Conservation (phyloP, 2,888 invertebrate genomes). For the Rhagonycha lutea region DNA sequence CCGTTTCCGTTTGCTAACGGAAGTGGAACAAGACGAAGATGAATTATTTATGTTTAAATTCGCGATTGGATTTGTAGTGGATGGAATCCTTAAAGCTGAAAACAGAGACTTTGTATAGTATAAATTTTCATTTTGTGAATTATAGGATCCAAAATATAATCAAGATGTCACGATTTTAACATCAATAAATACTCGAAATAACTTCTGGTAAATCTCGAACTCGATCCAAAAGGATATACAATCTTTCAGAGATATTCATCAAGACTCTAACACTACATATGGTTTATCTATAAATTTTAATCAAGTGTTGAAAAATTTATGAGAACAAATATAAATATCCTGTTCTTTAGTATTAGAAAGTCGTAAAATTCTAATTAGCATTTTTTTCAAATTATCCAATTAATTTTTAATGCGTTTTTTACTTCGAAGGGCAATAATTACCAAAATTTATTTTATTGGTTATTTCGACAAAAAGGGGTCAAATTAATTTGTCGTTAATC, state of each 20-base stretch:
- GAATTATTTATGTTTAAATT: conserved; percentile 35
- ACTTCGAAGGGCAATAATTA: not conserved
- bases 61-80: conserved; percentile 38
- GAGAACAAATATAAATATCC: conserved; percentile 16
- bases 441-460: not conserved
- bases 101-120: conserved; percentile 12
- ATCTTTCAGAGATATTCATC: conserved; percentile 36
- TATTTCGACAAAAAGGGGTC: not conserved
- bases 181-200: conserved; percentile 38
- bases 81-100: conserved; percentile 45
- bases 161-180: conserved; percentile 38
- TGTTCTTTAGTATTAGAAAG: conserved; percentile 10
- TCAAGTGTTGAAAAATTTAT: conserved; percentile 22
- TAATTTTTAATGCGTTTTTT: not conserved
- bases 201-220: conserved; percentile 34
- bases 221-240: conserved; percentile 41
- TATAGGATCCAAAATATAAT: conserved; percentile 35
- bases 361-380: not conserved
- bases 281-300: conserved; percentile 24
- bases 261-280: conserved; percentile 22
- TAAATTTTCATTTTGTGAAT: conserved; percentile 14
- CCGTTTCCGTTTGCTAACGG: conserved; percentile 72
- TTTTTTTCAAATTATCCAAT: not conserved
- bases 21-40: conserved; percentile 14
- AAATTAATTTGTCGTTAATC: not conserved